phyloP scores from a whole-genome alignment of 2,888 invertebrate genomes.

The Heliconius charithonia region DNA sequence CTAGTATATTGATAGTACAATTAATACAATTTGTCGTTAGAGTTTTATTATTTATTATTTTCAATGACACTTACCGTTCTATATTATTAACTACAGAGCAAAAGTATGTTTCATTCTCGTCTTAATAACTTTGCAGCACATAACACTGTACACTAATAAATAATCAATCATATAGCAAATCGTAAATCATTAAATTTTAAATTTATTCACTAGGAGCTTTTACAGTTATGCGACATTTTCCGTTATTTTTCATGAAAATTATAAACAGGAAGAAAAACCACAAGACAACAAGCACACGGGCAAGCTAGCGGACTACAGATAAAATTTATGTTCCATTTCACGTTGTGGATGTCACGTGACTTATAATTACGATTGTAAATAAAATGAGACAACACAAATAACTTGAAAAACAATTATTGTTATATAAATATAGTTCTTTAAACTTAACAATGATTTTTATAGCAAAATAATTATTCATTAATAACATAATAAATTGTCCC shows the following conservation, averaged over 20 bases:
- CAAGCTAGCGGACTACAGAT: slow-evolving; percentile 58
- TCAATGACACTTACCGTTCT: slow-evolving; percentile 68
- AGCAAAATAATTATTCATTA: background rate
- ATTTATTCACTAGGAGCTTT: slow-evolving; percentile 56
- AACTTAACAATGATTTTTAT: background rate
- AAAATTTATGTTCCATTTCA: slow-evolving; percentile 39
- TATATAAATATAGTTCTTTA: background rate
- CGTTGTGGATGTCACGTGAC: slow-evolving; percentile 45
- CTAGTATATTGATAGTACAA: background rate
- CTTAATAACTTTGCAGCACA: slow-evolving; percentile 77
- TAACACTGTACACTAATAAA: slow-evolving; percentile 54
- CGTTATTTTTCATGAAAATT: slow-evolving; percentile 76
- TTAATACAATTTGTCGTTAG: background rate
- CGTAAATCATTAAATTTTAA: slow-evolving; percentile 42
- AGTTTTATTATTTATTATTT: slow-evolving; percentile 39
- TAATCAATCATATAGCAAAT: slow-evolving; percentile 38
- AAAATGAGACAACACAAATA: background rate
- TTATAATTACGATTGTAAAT: background rate
- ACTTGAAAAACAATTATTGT: background rate
- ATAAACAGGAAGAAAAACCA: slow-evolving; percentile 69
- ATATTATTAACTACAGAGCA: slow-evolving; percentile 67
- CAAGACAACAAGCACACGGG: slow-evolving; percentile 63
- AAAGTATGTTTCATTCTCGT: slow-evolving; percentile 79
- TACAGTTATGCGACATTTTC: slow-evolving; percentile 73
- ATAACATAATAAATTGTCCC: background rate